Evolutionary conservation across 2,113 vertebrate species (phyloP), one percentile per base, ranked within the genome.

Genomic region (Panurus biarmicus): DNA sequence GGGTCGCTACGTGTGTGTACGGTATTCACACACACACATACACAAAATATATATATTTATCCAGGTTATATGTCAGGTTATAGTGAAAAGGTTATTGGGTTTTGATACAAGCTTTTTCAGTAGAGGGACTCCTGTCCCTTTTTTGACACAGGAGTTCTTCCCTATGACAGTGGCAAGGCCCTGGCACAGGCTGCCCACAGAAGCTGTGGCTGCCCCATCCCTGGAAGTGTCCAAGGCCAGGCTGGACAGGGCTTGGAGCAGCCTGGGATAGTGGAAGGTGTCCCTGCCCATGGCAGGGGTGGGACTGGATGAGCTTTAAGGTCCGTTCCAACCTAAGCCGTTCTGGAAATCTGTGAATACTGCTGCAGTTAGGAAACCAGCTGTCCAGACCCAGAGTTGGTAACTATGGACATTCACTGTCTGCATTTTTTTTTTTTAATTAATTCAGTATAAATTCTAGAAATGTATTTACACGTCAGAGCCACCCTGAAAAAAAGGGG

Each of bases 61-160:
- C n/a, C n/a, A n/a, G n/a, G n/a, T n/a, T n/a, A n/a, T n/a, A n/a
- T n/a, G 1, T 14, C 7, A 16, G 26, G 4, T n/a, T 57, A 3
- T 10, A 48, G 20, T 10, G 1, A 47, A 17, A 75, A 44, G 10
- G 6, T 21, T 40, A 2, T 18, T 36, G 5, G 0, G 0, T 38
- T 58, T 64, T 65, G 4, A 15, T 60, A 2, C 2, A 29, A 19
- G 35, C 8, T 0, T 79, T 85, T 42, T 35, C 7, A 13, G 13
- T 11, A 2, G n/a, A n/a, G n/a, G n/a, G n/a, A n/a, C n/a, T n/a
- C n/a, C n/a, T n/a, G n/a, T n/a, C n/a, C n/a, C n/a, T n/a, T 51
- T 53, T 28, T 28, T 45, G 35, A 21, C 12, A 5, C 10, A 44
- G 7, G 26, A 24, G 7, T 45, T 50, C 10, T 73, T 66, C 33